Base-by-base conservation (phyloP, 2,888 invertebrate genomes). In the Chironomus riparius region DNA sequence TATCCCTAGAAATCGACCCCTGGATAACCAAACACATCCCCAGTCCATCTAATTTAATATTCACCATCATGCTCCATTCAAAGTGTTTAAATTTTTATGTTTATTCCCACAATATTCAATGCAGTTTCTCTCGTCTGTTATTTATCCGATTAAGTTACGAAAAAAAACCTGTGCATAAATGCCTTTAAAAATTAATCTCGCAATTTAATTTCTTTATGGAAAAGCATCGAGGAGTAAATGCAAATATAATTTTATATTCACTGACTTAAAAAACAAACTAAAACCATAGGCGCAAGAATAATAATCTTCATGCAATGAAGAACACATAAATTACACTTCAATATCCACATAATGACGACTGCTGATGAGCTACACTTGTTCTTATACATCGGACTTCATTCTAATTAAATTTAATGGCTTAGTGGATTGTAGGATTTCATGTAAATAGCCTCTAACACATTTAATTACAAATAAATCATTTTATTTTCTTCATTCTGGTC, bases 371-470 rank as follows among this genome's bases (percentile, higher is more conserved):
- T 24, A 5, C 65, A 24, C 12, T 22, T 21, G 50, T 38, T 65
- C 24, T n/a, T n/a, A 7, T 15, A 56, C n/a, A 56, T 10, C 38
- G 56, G 18, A n/a, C 24, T 21, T 24, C 24, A 15, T 68, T 47
- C 68, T 68, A 68, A 68, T 68, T 68, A 68, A 68, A 68, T 68
- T 68, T 68, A 68, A 68, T 65, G 65, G 65, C 22, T 18, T 18
- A 65, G 65, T 65, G 65, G 38, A 38, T 38, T 68, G 28, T 18
- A 47, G 68, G 13, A 24, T 15, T 47, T 13, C 68, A 22, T 65
- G 65, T 21, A 65, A 65, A 65, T 22, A 65, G 65, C 65, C 65
- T 65, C 65, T 13, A 21, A 24, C 21, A 65, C 47, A 68, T 28
- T 68, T 68, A 68, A 68, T 68, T 68, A 47, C 68, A 18, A 38